These are phyloP conservation scores for Diabrotica undecimpunctata DNA, from an alignment of 1,140 invertebrate species.

Conservation along the genomic window DNA sequence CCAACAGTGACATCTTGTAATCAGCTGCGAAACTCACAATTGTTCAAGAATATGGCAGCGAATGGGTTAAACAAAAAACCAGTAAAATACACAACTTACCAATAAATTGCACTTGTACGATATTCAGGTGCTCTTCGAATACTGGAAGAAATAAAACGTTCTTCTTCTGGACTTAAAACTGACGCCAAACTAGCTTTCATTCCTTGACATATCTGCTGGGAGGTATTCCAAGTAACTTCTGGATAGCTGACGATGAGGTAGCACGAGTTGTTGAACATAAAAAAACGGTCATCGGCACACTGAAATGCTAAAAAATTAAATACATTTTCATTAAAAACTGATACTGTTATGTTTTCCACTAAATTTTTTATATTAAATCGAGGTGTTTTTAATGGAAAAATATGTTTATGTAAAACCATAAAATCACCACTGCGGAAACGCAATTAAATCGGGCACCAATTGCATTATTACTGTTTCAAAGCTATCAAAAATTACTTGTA, in stretches of 20 bases:
- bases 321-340: background rate
- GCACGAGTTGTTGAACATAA: conserved; percentile 63
- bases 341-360: too few species aligned
- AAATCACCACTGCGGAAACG: too few species aligned
- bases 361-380: too few species aligned
- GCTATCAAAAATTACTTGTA: too few species aligned
- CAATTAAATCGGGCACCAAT: too few species aligned
- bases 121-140: conserved; percentile 65
- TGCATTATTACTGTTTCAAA: too few species aligned
- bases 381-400: too few species aligned
- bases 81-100: conserved; percentile 44
- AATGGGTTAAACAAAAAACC: too few species aligned
- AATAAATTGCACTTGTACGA: conserved; percentile 63
- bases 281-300: conserved; percentile 62
- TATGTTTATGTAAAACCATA: too few species aligned
- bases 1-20: too few species aligned
- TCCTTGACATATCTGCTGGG: conserved; percentile 66
- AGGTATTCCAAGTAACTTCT: conserved; percentile 68
- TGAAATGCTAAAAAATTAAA: conserved; percentile 48
- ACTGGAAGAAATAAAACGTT: conserved; percentile 60
- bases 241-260: conserved; percentile 71
- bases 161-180: conserved; percentile 59
- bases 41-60: too few species aligned
- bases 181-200: conserved; percentile 60
- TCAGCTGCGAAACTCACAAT: too few species aligned